These are phyloP conservation scores for Drosophila equinoxialis DNA, from an alignment of 1,140 invertebrate species.

Conservation along the genomic window DNA sequence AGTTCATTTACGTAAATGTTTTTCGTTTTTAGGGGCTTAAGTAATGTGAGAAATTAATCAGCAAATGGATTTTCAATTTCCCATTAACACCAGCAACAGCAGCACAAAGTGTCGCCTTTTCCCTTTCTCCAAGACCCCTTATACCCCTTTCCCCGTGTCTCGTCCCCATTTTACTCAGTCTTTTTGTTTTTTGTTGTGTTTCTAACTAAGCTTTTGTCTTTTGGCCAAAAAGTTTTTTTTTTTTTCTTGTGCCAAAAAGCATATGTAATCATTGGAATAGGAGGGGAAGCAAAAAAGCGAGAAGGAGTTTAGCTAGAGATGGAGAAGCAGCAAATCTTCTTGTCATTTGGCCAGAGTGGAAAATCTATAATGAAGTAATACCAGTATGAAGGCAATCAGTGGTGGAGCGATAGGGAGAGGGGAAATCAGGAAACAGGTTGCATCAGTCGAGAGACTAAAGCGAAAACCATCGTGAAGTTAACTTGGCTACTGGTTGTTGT, in stretches of 20 bases:
- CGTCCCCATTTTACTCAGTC: neutral
- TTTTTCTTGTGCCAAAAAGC: conserved; percentile 6
- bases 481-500: conserved; percentile 18
- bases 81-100: conserved; percentile 62
- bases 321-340: conserved; percentile 54
- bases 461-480: conserved; percentile 5
- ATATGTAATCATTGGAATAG: conserved; percentile 33
- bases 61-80: conserved; percentile 81
- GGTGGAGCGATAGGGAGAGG: conserved; percentile 1
- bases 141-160: neutral
- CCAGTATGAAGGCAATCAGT: conserved; percentile 23
- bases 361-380: conserved; percentile 72
- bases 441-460: conserved; percentile 36
- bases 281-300: neutral
- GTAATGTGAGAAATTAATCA: conserved; percentile 71
- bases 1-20: conserved; percentile 80
- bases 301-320: conserved; percentile 6
- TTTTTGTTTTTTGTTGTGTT: neutral
- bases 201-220: conserved; percentile 37
- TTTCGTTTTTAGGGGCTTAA: conserved; percentile 41
- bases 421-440: conserved; percentile 69
- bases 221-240: conserved; percentile 6
- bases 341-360: conserved; percentile 46
- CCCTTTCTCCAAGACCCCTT: neutral
- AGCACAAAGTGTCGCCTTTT: conserved; percentile 21